Conservation (phyloP, 1,140 invertebrate species). For the Drosophila albomicans region DNA sequence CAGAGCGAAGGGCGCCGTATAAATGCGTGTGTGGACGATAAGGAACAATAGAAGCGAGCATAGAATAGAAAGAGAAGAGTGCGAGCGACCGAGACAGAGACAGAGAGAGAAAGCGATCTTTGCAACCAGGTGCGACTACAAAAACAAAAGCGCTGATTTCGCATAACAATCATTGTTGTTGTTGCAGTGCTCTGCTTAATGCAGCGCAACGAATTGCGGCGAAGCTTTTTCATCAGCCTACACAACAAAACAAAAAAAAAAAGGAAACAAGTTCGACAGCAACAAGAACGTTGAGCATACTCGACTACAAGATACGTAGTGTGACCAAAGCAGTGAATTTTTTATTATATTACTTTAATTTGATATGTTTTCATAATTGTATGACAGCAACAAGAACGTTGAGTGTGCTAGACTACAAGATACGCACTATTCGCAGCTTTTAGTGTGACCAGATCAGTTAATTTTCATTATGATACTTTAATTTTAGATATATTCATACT, state of each 20-base stretch:
- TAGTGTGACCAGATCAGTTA: too few species aligned
- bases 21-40: constrained; percentile 62
- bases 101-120: constrained; percentile 23
- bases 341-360: too few species aligned
- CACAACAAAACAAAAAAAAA: constrained; percentile 30
- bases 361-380: too few species aligned
- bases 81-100: too few species aligned
- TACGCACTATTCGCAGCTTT: too few species aligned
- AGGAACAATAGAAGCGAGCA: constrained; percentile 18
- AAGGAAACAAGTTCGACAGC: neutral
- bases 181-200: constrained; percentile 66
- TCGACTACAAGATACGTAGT: too few species aligned
- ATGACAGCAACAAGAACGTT: too few species aligned
- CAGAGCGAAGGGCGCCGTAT: constrained; percentile 28
- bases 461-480: too few species aligned
- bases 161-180: constrained; percentile 38
- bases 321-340: too few species aligned
- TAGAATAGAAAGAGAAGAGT: neutral
- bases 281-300: too few species aligned
- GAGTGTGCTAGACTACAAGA: too few species aligned
- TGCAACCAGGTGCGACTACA: constrained; percentile 36
- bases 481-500: too few species aligned
- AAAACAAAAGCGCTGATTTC: constrained; percentile 34
- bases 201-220: constrained; percentile 77
- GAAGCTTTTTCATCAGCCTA: constrained; percentile 77